Conservation (phyloP, 2,113 vertebrate genomes). For the Chionomys nivalis region DNA sequence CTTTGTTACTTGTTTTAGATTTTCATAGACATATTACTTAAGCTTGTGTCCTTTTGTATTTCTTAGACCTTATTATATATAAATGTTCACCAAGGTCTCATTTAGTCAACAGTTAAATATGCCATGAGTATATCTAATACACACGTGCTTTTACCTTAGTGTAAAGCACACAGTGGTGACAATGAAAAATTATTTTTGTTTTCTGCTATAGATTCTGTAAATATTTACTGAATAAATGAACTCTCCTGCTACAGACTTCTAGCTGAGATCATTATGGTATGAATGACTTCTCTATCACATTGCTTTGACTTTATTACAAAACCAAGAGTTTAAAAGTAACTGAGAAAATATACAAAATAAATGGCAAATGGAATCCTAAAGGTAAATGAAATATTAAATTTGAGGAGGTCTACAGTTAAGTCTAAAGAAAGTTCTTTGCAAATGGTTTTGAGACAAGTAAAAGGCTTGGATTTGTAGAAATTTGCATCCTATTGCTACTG, state of each 20-base stretch:
- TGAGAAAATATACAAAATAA: background rate
- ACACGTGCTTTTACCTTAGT: background rate
- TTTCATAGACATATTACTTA: background rate
- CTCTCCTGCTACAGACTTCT: background rate
- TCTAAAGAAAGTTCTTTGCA: background rate
- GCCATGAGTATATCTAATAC: accelerated
- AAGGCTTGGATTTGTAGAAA: slow-evolving; percentile 64
- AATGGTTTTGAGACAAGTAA: slow-evolving; percentile 63
- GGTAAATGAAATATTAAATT: slow-evolving; percentile 3
- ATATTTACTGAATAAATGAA: slow-evolving; percentile 16
- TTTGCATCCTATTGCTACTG: slow-evolving; percentile 66
- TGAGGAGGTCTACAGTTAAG: background rate
- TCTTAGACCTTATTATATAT: background rate
- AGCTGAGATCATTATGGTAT: slow-evolving; percentile 12
- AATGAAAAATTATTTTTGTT: background rate
- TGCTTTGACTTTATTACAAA: slow-evolving; percentile 33
- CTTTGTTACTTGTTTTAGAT: background rate
- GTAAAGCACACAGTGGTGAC: background rate
- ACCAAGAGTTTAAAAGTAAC: background rate
- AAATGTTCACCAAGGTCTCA: background rate
- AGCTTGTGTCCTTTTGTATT: background rate
- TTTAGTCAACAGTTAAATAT: background rate
- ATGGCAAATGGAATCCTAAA: background rate
- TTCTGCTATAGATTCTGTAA: background rate
- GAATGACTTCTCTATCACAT: background rate